These are phyloP conservation scores for Chaenogobius annularis DNA, from an alignment of 2,113 vertebrate genomes.

Conservation along the genomic window DNA sequence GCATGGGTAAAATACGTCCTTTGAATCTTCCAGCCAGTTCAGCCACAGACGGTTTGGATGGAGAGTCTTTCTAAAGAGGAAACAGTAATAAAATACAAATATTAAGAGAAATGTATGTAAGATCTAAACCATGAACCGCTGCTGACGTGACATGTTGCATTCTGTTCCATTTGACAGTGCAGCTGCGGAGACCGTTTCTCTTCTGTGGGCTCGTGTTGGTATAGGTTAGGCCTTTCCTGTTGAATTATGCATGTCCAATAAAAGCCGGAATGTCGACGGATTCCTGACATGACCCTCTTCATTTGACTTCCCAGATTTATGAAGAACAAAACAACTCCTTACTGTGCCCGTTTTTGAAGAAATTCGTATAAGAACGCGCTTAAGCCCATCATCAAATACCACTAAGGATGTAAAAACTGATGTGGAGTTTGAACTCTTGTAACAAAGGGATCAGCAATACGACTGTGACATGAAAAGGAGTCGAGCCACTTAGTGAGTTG, in stretches of 20 bases:
- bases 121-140: not conserved
- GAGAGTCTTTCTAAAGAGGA: slow-evolving; percentile 57
- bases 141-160: not conserved
- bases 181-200: not conserved
- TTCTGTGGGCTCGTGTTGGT: not conserved
- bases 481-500: too few relatives aligned
- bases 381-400: not conserved
- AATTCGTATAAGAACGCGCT: not conserved
- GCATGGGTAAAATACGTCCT: slow-evolving; percentile 63
- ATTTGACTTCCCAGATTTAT: not conserved
- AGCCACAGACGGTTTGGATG: slow-evolving; percentile 75
- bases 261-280: slow-evolving; percentile 4
- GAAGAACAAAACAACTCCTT: not conserved
- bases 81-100: not conserved
- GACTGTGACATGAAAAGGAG: too few relatives aligned
- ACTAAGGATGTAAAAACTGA: not conserved
- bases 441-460: not conserved
- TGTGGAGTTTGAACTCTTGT: not conserved
- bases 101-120: not conserved
- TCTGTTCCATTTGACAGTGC: not conserved
- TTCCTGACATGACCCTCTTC: slow-evolving; percentile 8
- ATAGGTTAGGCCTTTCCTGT: not conserved
- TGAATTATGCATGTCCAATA: slow-evolving; percentile 6
- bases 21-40: slow-evolving; percentile 76
- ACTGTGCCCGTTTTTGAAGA: not conserved